Conservation (phyloP, 2,888 invertebrate species). For the Taenaris catops region DNA sequence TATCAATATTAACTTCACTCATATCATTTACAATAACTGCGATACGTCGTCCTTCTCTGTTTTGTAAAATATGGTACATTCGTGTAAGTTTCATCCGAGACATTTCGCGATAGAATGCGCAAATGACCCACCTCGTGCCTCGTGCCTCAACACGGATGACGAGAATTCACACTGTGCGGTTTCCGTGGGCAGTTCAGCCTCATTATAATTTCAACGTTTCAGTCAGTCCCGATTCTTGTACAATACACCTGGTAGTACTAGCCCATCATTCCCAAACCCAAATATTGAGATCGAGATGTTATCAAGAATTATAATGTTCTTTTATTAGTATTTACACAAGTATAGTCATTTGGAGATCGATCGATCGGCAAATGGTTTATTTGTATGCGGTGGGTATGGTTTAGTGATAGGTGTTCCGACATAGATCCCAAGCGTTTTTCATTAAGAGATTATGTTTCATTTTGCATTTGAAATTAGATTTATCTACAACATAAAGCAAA, state of each 20-base stretch:
- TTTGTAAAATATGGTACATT: no score
- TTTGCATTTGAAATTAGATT: background rate
- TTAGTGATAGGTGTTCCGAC: constrained; percentile 12
- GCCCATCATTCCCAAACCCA: constrained; percentile 35
- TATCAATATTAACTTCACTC: no score
- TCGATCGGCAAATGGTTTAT: constrained; percentile 22
- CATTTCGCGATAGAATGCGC: no score
- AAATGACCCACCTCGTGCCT: no score
- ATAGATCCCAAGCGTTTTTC: constrained; percentile 6
- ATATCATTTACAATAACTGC: no score
- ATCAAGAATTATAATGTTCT: constrained; percentile 72
- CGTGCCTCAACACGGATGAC: no score
- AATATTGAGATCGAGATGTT: constrained; percentile 64
- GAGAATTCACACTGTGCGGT: no score
- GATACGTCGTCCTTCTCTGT: no score
- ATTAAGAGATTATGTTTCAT: constrained; percentile 5
- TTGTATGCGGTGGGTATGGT: constrained; percentile 12
- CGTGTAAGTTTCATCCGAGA: no score
- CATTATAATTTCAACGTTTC: no score
- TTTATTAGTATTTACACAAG: constrained; percentile 71
- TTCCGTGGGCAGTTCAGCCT: no score
- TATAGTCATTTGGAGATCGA: constrained; percentile 37
- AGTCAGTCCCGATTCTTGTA: background rate
- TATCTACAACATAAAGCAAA: no score
- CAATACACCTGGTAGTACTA: constrained; percentile 2